A percentile compares a stretch with the other conserved stretches of the same genome.
Evolutionary conservation across 2,797 vertebrate species (phyloP).

Genomic region (Euthynnus affinis): DNA sequence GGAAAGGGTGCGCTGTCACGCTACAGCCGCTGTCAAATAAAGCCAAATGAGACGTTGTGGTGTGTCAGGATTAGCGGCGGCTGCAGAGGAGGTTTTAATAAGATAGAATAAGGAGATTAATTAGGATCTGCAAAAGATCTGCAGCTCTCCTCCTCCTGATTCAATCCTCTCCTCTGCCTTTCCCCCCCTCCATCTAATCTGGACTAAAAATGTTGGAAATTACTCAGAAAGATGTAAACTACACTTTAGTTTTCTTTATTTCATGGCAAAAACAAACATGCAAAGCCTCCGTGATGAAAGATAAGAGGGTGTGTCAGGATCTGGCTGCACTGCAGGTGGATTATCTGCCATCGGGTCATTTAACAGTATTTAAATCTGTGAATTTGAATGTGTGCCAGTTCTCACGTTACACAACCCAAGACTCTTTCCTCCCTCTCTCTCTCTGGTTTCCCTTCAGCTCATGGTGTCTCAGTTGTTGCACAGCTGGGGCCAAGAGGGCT

Average conservation of each 20-base stretch:
- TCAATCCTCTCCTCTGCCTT: conserved; percentile 15
- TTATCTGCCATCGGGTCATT: background rate
- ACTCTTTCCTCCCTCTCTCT: background rate
- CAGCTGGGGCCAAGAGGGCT: conserved; percentile 92
- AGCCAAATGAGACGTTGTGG: background rate
- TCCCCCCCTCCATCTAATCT: conserved; percentile 3
- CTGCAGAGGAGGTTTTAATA: conserved; percentile 39
- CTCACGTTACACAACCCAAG: background rate
- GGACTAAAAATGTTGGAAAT: background rate
- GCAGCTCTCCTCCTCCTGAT: background rate
- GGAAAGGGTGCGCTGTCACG: background rate
- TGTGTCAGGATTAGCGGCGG: conserved; percentile 24
- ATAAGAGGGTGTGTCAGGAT: background rate
- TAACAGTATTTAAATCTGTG: background rate
- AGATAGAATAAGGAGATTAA: conserved; percentile 17
- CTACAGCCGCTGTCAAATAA: background rate
- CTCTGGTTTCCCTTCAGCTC: conserved; percentile 81
- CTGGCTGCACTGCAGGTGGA: background rate
- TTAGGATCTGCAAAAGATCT: conserved; percentile 5
- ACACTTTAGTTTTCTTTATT: background rate
- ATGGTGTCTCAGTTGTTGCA: conserved; percentile 91
- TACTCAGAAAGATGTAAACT: background rate
- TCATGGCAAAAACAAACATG: background rate
- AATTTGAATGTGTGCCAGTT: background rate
- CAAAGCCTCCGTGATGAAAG: background rate